Conservation (phyloP, 2,797 vertebrate species). For the Epinephelus awoara region DNA sequence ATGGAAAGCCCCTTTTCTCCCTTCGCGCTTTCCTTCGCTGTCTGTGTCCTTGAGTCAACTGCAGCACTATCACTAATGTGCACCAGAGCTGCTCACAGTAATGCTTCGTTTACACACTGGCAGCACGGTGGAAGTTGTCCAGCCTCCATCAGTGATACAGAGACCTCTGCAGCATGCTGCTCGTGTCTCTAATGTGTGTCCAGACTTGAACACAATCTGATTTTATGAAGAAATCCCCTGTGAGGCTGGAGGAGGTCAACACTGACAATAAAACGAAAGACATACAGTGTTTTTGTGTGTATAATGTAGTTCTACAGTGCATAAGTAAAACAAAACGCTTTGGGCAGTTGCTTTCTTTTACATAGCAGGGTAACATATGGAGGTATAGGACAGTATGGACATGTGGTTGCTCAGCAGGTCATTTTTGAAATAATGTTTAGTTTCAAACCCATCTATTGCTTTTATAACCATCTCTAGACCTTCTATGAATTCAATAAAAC, state of each 20-base stretch:
- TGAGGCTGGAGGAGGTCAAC: constrained; percentile 8
- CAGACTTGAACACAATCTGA: constrained; percentile 21
- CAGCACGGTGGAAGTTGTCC: constrained; percentile 19
- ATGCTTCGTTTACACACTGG: constrained; percentile 9
- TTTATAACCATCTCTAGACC: background rate
- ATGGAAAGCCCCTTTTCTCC: constrained; percentile 68
- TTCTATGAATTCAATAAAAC: constrained; percentile 23
- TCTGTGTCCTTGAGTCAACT: constrained; percentile 41
- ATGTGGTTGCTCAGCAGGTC: constrained; percentile 30
- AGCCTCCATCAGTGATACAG: constrained; percentile 22
- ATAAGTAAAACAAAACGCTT: constrained; percentile 36
- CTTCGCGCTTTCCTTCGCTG: background rate
- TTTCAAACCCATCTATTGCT: constrained; percentile 16
- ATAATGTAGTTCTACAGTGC: constrained; percentile 4
- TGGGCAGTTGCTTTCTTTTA: constrained; percentile 30
- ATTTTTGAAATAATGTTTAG: constrained; percentile 26
- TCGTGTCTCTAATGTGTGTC: constrained; percentile 23
- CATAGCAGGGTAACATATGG: constrained; percentile 38
- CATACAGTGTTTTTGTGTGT: constrained; percentile 26
- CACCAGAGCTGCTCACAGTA: constrained; percentile 33
- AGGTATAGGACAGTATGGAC: constrained; percentile 9
- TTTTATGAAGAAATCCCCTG: constrained; percentile 21
- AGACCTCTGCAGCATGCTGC: constrained; percentile 22
- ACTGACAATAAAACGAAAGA: constrained; percentile 13
- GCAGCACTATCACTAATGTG: constrained; percentile 28